Evolutionary conservation across 2,797 vertebrate species (phyloP), one percentile per base, ranked within the genome.

Genomic region (Psittacula derbiana): DNA sequence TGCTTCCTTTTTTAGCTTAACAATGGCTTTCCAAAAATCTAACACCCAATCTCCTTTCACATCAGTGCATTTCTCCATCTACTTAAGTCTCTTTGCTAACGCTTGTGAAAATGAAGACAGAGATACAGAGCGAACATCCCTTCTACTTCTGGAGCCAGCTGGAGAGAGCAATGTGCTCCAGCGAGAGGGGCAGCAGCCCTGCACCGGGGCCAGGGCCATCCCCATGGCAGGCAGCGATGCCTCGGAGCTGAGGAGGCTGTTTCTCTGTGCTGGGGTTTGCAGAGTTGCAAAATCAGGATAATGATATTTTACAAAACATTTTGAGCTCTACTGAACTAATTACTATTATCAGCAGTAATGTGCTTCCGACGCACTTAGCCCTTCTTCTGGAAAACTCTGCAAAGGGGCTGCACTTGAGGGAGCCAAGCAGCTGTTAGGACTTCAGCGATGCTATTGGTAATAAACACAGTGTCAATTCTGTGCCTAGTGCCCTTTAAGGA

Each of bases 371-470:
- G 60, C 92, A 91, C 92, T 94, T 86, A 91, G 87, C 76, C 85
- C 69, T 94, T 94, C 92, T 92, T 90, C 88, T 94, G 92, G 88
- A 86, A 92, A 95, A 94, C 93, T 94, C 88, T n/a, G 94, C 95
- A 95, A 96, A 97, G 94, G 95, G 94, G 91, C 76, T 11, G 74
- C 87, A 58, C 85, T 96, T 96, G 95, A 95, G 14, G 31, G 90
- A 97, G 96, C 90, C 20, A 58, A 92, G 92, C 95, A 97, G 97
- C 93, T 97, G 95, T 83, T 82, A 81, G 79, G 86, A 92, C 95
- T 92, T 89, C 93, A 36, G 85, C 0, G 0, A 95, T 53, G 83
- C 31, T 27, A 94, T 18, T 62, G 93, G 94, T 90, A 92, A 93
- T 84, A 92, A 93, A 95, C 81, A 89, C 47, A 58, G 93, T 30